Conservation (phyloP, 1,140 invertebrate species). For the Camponotus vicinus region DNA sequence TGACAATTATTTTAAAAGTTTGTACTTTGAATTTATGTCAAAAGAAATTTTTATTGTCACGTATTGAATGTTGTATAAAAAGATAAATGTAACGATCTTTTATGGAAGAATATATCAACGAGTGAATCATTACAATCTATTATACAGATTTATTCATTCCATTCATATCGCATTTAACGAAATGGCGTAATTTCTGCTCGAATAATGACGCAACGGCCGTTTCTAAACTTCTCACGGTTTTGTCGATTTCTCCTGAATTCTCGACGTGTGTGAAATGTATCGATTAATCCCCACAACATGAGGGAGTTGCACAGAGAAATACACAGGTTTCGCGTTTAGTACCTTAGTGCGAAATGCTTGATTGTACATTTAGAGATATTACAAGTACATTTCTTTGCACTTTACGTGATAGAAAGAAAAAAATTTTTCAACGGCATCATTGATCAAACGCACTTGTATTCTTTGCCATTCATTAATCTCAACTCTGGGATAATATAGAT, state of each 20-base stretch:
- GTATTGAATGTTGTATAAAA: background rate
- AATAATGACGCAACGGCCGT: slow-evolving; percentile 34
- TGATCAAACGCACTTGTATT: background rate
- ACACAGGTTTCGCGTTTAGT: slow-evolving; percentile 21
- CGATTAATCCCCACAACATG: slow-evolving; percentile 26
- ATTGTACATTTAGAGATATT: slow-evolving; percentile 42
- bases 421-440: slow-evolving; percentile 15
- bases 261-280: slow-evolving; percentile 30
- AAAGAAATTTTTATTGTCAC: slow-evolving; percentile 11
- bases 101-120: background rate
- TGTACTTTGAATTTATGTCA: background rate
- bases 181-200: slow-evolving; percentile 12
- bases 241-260: slow-evolving; percentile 43
- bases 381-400: slow-evolving; percentile 20
- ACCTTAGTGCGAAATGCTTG: slow-evolving; percentile 9
- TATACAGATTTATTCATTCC: background rate
- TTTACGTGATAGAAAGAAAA: slow-evolving; percentile 8
- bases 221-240: slow-evolving; percentile 43
- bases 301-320: background rate
- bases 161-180: slow-evolving; percentile 19
- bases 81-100: background rate
- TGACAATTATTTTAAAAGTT: slow-evolving; percentile 13
- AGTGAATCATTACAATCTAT: slow-evolving; percentile 30
- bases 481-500: background rate
- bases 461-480: background rate